Conservation (phyloP, 2,113 vertebrate genomes). For the Cervus canadensis region DNA sequence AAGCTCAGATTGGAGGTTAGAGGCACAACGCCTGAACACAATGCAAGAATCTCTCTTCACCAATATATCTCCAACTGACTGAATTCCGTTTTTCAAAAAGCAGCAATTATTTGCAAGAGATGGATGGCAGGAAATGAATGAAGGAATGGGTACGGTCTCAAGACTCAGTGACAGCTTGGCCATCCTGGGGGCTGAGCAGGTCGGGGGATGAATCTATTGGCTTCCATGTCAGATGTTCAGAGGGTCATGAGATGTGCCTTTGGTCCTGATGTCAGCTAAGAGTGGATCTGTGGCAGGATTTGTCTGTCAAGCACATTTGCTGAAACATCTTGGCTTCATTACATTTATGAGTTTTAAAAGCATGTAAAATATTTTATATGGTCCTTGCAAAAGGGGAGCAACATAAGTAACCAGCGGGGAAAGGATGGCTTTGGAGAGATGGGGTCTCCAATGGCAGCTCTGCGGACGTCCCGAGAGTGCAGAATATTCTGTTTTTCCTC, state of each 20-base stretch:
- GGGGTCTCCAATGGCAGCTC: not conserved
- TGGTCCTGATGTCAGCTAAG: conserved; percentile 19
- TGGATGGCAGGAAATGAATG: conserved; percentile 36
- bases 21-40: not conserved
- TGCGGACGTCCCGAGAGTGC: not conserved
- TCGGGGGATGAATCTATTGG: not conserved
- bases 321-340: conserved; percentile 70
- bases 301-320: conserved; percentile 50
- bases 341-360: conserved; percentile 76
- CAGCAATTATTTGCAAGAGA: not conserved
- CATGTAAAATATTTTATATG: conserved; percentile 42
- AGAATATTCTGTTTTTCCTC: not conserved
- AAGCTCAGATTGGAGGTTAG: not conserved
- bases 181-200: not conserved
- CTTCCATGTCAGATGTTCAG: not conserved
- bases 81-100: not conserved
- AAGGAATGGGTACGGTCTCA: conserved; percentile 14
- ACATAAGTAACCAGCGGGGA: conserved; percentile 58
- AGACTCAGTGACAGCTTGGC: not conserved
- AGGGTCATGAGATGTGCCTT: not conserved
- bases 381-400: not conserved
- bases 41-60: not conserved
- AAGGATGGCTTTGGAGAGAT: not conserved
- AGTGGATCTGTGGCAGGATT: conserved; percentile 15
- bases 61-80: not conserved